Base-by-base conservation (phyloP, 92 coral and sea anemone species). In the Actinostola sp. region DNA sequence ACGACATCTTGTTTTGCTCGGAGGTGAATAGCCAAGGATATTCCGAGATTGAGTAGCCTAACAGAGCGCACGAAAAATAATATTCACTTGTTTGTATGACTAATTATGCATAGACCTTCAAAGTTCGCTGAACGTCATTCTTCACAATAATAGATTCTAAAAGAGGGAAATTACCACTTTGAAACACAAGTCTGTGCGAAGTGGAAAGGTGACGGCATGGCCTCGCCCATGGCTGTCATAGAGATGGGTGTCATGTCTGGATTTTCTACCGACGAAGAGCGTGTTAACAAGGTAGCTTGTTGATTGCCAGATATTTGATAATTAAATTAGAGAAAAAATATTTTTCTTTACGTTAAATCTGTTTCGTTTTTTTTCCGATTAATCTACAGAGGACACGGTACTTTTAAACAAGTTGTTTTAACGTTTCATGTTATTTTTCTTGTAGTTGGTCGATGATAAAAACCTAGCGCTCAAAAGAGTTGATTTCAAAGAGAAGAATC, bases 141-240 rank as follows among this genome's bases (percentile, higher is more conserved):
- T n/a, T n/a, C n/a, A n/a, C n/a, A n/a, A n/a, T 50, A 23, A 26
- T 21, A 72, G 78, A 31, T 58, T 42, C 32, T 78, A 30, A 67
- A 12, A 66, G 91, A 80, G 55, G 83, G 80, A 30, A 61, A 48
- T 23, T 45, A 86, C 57, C 73, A 69, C 50, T 59, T 93, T 10
- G 86, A 81, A 72, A 54, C 94, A 0, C 61, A 67, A 62, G 81
- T 93, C n/a, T 93, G 98, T 73, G 89, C 96, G 39, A 82, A 28
- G 61, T 93, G 92, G 90, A 61, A 70, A 44, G 96, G 87, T 5
- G 82, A 78, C 0, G 88, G 86, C 0, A 75, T 75, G 12, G 50
- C 67, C 42, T 93, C 98, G 17, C 89, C 82, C 57, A 93, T 93
- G 98, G 93, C 89, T 25, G 92, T 93, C 41, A 78, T 93, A 79